A percentile compares a stretch with the other conserved stretches of the same genome.
phyloP scores from a whole-genome alignment of 2,113 vertebrate genomes.

The Pituophis catenifer region DNA sequence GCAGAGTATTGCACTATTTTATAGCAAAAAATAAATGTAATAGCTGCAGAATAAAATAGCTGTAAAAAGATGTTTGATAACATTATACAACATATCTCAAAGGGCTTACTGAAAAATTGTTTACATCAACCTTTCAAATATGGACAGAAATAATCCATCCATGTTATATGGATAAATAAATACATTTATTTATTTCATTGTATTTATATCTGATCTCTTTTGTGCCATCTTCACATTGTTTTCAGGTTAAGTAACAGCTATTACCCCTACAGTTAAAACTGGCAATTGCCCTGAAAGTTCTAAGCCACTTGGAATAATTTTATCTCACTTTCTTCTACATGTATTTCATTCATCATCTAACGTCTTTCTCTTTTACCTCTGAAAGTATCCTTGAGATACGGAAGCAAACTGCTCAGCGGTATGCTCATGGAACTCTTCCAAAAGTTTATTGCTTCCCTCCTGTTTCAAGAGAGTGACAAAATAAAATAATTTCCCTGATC shows the following conservation, averaged over 20 bases:
- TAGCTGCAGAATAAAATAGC: not conserved
- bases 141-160: not conserved
- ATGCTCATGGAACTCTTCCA: not conserved
- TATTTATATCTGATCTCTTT: not conserved
- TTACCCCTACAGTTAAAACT: not conserved
- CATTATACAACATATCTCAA: not conserved
- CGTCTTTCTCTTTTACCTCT: not conserved
- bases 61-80: not conserved
- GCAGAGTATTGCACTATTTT: not conserved
- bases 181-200: not conserved
- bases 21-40: not conserved
- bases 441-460: not conserved
- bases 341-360: not conserved
- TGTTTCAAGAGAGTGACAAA: not conserved
- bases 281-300: not conserved
- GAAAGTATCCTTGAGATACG: not conserved
- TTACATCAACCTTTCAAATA: not conserved
- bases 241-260: not conserved
- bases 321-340: not conserved
- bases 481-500: not conserved
- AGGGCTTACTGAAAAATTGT: not conserved
- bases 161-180: not conserved
- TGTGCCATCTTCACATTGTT: not conserved
- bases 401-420: not conserved
- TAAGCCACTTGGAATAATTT: not conserved